Base-by-base conservation (phyloP, 2,888 invertebrate genomes). In the Xylota sylvarum region DNA sequence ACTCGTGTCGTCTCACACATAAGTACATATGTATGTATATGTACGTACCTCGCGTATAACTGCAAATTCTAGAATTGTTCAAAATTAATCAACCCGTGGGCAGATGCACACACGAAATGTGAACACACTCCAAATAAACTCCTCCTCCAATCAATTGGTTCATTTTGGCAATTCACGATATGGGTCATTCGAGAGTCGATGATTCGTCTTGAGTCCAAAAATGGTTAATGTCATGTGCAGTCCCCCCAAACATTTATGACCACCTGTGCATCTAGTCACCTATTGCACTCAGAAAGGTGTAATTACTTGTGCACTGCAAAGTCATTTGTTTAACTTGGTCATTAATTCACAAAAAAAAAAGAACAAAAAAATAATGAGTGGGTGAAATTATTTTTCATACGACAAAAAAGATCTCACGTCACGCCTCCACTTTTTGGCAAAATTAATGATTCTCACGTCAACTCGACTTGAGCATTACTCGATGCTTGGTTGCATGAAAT, bases 351-450 rank as follows among this genome's bases (percentile, higher is more conserved):
- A 12, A 30, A 37, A 46, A 70, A 82, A 50, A 23, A 32, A 30
- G 48, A 43, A 1, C 52, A 10, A 17, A 62, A 62, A 10, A 27
- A 0, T 7, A 9, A n/a, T 17, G 43, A 40, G 81, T 70, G 70
- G 60, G 81, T 60, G 58, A 56, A 35, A 50, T 40, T 35, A 23
- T 48, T 32, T 35, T 50, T 14, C n/a, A 12, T 9, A 52, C n/a
- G n/a, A n/a, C n/a, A 69, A 35, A 80, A 70, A 48, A 60, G 30
- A 52, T 80, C 65, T 69, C 73, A 43, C 77, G 72, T 82, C 72
- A 86, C 86, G 82, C 86, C 86, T 82, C 67, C 78, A 48, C 77
- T 72, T 82, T 86, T 81, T 70, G 72, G 67, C 72, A 67, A 78
- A 86, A 82, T 78, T 78, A 82, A 82, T 73, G 77, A 17, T 69